phyloP scores from a whole-genome alignment of 2,888 invertebrate species.

The Rhogogaster chlorosoma region DNA sequence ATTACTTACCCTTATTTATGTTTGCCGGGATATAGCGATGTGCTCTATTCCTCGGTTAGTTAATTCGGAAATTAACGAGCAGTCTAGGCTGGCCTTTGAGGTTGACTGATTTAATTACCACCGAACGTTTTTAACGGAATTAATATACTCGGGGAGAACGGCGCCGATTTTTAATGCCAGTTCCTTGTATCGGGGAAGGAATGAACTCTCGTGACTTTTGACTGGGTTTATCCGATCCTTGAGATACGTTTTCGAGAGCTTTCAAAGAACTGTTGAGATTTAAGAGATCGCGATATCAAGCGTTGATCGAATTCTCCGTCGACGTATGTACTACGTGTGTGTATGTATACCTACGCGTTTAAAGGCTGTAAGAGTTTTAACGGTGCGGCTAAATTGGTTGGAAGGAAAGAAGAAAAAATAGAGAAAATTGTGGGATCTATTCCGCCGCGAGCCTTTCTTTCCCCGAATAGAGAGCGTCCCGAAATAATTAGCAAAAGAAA shows the following conservation, averaged over 20 bases:
- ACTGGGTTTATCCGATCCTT: neutral
- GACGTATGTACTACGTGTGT: neutral
- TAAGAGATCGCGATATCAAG: neutral
- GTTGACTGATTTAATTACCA: constrained; percentile 11
- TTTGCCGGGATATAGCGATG: neutral
- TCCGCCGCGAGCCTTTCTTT: constrained; percentile 75
- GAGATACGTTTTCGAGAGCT: neutral
- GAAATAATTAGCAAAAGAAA: constrained; percentile 77
- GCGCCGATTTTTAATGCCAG: neutral
- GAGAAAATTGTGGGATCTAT: constrained; percentile 75
- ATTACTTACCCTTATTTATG: constrained; percentile 19
- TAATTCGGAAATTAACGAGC: constrained; percentile 20
- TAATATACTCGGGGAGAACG: neutral
- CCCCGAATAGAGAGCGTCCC: constrained; percentile 72
- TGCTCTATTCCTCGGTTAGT: neutral
- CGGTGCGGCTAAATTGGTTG: constrained; percentile 35
- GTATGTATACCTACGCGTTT: neutral
- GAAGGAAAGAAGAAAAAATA: constrained; percentile 46
- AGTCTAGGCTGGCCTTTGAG: neutral
- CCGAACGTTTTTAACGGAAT: neutral
- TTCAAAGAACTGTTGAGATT: neutral
- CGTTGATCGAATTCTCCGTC: constrained; percentile 34
- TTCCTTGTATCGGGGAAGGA: neutral
- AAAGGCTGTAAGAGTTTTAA: neutral
- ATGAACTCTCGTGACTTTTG: neutral